phyloP scores from a whole-genome alignment of 2,888 invertebrate genomes.

The Ormia ochracea region DNA sequence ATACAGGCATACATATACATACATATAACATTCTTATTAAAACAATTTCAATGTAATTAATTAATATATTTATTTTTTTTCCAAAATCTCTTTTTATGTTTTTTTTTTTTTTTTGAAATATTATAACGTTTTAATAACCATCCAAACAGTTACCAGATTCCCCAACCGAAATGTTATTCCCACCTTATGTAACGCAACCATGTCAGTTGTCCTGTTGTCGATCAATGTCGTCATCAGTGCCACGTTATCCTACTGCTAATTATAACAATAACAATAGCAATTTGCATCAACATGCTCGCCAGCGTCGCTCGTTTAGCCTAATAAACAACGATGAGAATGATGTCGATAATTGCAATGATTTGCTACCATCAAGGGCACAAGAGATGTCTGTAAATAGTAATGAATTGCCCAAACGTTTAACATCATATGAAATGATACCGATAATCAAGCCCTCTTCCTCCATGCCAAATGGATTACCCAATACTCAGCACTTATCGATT shows the following conservation, averaged over 20 bases:
- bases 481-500: constrained; percentile 54
- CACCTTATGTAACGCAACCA: constrained; percentile 76
- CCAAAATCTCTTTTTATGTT: constrained; percentile 51
- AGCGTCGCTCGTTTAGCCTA: constrained; percentile 68
- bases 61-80: constrained; percentile 67
- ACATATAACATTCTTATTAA: neutral
- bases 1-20: too few relatives aligned
- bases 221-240: constrained; percentile 73
- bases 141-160: constrained; percentile 74
- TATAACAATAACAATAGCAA: constrained; percentile 27
- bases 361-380: constrained; percentile 73
- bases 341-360: constrained; percentile 55
- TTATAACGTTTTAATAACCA: constrained; percentile 15
- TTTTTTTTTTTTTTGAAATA: constrained; percentile 45
- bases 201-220: constrained; percentile 76
- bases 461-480: constrained; percentile 74
- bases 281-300: constrained; percentile 29
- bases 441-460: constrained; percentile 75
- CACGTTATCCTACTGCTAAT: constrained; percentile 68
- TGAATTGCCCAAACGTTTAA: constrained; percentile 65
- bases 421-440: constrained; percentile 73
- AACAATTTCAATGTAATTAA: constrained; percentile 42
- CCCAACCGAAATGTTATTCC: constrained; percentile 76
- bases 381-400: constrained; percentile 59
- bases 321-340: constrained; percentile 19